These are phyloP conservation scores for Thumatha senex DNA, from an alignment of 2,888 invertebrate genomes.

Conservation along the genomic window DNA sequence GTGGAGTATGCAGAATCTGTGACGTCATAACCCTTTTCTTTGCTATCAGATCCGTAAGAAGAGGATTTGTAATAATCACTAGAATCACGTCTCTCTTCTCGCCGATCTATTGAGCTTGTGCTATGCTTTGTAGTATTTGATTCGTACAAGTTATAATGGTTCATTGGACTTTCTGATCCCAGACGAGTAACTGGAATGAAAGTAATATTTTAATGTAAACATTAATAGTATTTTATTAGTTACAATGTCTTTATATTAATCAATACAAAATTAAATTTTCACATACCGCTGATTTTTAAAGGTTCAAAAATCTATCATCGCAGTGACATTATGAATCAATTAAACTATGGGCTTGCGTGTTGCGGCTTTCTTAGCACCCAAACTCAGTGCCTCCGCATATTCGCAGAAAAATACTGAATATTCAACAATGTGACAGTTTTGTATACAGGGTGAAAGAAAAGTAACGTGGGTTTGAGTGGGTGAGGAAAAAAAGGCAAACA, in stretches of 20 bases:
- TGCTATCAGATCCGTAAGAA: slow-evolving; percentile 63
- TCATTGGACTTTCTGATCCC: slow-evolving; percentile 76
- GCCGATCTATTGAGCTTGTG: slow-evolving; percentile 70
- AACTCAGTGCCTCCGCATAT: too few relatives aligned
- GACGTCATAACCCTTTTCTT: slow-evolving; percentile 73
- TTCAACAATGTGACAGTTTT: not conserved
- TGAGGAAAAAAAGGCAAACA: too few relatives aligned
- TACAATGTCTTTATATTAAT: too few relatives aligned
- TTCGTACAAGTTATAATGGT: slow-evolving; percentile 70
- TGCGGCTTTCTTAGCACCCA: too few relatives aligned
- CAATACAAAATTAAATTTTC: too few relatives aligned
- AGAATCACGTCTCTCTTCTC: slow-evolving; percentile 71
- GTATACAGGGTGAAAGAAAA: not conserved
- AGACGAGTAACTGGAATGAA: slow-evolving; percentile 69
- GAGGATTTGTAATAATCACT: slow-evolving; percentile 71
- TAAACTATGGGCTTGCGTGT: too few relatives aligned
- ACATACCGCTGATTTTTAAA: too few relatives aligned
- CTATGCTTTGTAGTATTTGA: slow-evolving; percentile 63
- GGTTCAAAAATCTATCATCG: too few relatives aligned
- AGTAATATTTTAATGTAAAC: not conserved
- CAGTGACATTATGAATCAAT: too few relatives aligned
- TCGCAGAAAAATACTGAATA: too few relatives aligned
- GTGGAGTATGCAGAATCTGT: slow-evolving; percentile 75
- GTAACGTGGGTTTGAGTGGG: too few relatives aligned
- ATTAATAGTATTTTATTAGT: not conserved